Conservation (phyloP, 1,140 invertebrate species). For the Calliphora vicina region DNA sequence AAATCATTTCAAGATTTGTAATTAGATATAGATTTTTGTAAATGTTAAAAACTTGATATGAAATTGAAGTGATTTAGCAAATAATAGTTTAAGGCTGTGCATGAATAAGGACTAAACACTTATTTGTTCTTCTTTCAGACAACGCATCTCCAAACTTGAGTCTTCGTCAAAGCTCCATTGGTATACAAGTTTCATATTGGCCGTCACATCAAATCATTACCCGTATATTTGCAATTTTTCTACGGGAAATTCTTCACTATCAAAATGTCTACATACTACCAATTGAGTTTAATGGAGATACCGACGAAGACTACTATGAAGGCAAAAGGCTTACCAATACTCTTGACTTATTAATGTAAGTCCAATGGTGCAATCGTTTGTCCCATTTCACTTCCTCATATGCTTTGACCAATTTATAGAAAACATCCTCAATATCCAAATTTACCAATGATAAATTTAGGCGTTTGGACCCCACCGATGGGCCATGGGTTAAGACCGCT, state of each 20-base stretch:
- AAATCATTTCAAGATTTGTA: too few species aligned
- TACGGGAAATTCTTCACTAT: conserved; percentile 73
- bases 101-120: background rate
- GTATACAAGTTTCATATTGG: conserved; percentile 67
- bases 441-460: conserved; percentile 70
- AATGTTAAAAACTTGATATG: too few species aligned
- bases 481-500: conserved; percentile 64
- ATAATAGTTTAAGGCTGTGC: too few species aligned
- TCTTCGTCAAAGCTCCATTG: conserved; percentile 38
- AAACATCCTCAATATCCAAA: background rate
- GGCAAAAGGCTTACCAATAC: background rate
- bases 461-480: conserved; percentile 73
- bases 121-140: background rate
- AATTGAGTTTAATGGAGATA: conserved; percentile 63
- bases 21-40: too few species aligned
- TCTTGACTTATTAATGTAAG: conserved; percentile 45
- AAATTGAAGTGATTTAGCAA: too few species aligned
- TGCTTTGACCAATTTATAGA: conserved; percentile 20
- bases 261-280: conserved; percentile 65
- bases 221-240: conserved; percentile 71
- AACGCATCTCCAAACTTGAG: background rate
- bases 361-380: background rate
- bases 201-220: conserved; percentile 71
- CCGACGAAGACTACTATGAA: conserved; percentile 55
- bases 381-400: background rate